Evolutionary conservation across 2,888 invertebrate species (phyloP).

Genomic region (Metopia argyrocephala): DNA sequence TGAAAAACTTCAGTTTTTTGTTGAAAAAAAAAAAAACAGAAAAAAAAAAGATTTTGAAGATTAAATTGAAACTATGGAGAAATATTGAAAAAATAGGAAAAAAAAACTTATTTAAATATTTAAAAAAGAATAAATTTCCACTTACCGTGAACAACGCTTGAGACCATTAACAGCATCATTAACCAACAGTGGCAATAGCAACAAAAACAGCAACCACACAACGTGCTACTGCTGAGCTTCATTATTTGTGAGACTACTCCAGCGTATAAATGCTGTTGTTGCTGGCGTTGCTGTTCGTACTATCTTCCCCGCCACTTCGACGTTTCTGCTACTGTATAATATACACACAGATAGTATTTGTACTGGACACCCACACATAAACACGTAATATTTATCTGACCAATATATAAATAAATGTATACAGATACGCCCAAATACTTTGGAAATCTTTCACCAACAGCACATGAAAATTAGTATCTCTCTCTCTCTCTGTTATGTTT

Average conservation of each 20-base stretch:
- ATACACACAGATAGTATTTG: conserved; percentile 32
- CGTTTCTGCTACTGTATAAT: conserved; percentile 33
- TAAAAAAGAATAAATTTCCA: conserved; percentile 53
- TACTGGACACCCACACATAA: conserved; percentile 45
- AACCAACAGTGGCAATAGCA: conserved; percentile 71
- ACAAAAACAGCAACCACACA: conserved; percentile 70
- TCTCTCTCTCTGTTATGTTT: background rate
- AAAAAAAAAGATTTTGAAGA: conserved; percentile 9
- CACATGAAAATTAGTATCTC: background rate
- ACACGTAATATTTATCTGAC: conserved; percentile 7
- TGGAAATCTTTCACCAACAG: background rate
- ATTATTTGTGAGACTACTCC: conserved; percentile 66
- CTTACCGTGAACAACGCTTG: conserved; percentile 73
- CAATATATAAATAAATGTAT: background rate
- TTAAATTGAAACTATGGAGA: conserved; percentile 15
- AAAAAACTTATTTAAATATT: too few species aligned
- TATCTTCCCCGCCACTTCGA: conserved; percentile 62
- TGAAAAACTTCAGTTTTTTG: background rate
- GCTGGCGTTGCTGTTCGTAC: conserved; percentile 45
- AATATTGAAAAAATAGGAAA: conserved; percentile 19
- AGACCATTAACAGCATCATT: conserved; percentile 72
- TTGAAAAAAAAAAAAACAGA: conserved; percentile 21
- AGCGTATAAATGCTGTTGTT: conserved; percentile 54
- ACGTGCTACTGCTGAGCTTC: conserved; percentile 66
- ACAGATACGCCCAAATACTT: background rate